phyloP scores from a whole-genome alignment of 2,797 vertebrate species.

The Enteromius fasciolatus region DNA sequence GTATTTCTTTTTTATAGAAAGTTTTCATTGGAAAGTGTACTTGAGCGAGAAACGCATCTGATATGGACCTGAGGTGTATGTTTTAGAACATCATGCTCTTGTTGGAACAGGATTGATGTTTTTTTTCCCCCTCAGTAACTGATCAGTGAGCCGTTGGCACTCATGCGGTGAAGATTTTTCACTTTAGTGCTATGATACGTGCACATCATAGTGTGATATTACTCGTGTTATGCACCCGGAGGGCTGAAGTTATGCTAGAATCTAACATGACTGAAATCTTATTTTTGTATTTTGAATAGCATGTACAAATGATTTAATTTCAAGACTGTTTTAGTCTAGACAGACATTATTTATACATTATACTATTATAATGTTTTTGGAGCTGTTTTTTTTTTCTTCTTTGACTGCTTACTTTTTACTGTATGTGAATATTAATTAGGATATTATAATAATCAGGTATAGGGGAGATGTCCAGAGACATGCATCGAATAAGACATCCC shows the following conservation, averaged over 20 bases:
- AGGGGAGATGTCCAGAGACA: constrained; percentile 40
- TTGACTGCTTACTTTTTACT: constrained; percentile 49
- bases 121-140: background rate
- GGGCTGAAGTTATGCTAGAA: constrained; percentile 60
- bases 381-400: constrained; percentile 8
- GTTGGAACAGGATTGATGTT: constrained; percentile 1
- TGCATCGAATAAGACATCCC: constrained; percentile 41
- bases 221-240: constrained; percentile 43
- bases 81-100: constrained; percentile 21
- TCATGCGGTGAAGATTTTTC: constrained; percentile 19
- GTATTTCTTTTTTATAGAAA: background rate
- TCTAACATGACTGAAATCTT: constrained; percentile 69
- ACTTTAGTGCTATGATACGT: constrained; percentile 39
- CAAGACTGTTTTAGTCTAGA: constrained; percentile 58
- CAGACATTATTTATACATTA: constrained; percentile 49
- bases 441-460: constrained; percentile 51
- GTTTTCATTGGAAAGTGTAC: constrained; percentile 4
- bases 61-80: background rate
- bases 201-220: constrained; percentile 45
- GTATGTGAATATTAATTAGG: constrained; percentile 50
- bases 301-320: constrained; percentile 66
- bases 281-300: constrained; percentile 53
- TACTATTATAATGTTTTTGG: constrained; percentile 41
- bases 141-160: constrained; percentile 16
- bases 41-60: constrained; percentile 13